Percentiles rank a stretch among this genome's conserved stretches.
These are phyloP conservation scores for Lypha dubia DNA, from an alignment of 2,888 invertebrate species.

Conservation along the genomic window DNA sequence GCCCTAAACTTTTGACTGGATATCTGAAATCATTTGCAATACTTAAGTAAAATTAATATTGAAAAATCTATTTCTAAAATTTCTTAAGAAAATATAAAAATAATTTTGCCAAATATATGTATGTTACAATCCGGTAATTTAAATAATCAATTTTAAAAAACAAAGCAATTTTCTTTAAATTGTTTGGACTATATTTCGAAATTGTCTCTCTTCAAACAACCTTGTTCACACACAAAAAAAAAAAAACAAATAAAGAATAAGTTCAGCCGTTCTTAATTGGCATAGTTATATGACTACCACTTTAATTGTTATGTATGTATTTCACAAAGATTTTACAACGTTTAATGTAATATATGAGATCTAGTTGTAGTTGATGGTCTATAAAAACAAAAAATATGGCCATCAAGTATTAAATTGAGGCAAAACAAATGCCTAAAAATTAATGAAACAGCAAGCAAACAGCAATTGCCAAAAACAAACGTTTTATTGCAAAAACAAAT, in stretches of 20 bases:
- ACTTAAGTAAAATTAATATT: too few species aligned
- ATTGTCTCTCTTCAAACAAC: too few species aligned
- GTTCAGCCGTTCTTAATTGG: not conserved
- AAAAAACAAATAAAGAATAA: not conserved
- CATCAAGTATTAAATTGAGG: not conserved
- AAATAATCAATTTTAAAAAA: not conserved
- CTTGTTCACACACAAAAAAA: not conserved
- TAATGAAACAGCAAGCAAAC: not conserved
- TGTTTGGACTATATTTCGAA: not conserved
- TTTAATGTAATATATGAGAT: not conserved
- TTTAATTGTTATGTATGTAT: not conserved
- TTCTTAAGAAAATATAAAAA: too few species aligned
- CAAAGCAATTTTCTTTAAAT: not conserved
- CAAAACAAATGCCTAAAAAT: not conserved
- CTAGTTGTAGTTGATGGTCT: not conserved
- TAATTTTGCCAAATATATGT: too few species aligned
- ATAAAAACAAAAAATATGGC: conserved; percentile 7
- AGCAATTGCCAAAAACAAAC: conserved; percentile 21
- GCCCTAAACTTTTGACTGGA: too few species aligned
- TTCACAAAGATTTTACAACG: too few species aligned
- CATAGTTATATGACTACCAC: not conserved
- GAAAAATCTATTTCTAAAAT: too few species aligned
- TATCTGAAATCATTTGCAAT: too few species aligned
- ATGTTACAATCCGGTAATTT: too few species aligned
- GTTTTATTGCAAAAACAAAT: conserved; percentile 47